Base-by-base conservation (phyloP, 35 echinoderm and acorn worm species). In the Stichopus chloronotus region DNA sequence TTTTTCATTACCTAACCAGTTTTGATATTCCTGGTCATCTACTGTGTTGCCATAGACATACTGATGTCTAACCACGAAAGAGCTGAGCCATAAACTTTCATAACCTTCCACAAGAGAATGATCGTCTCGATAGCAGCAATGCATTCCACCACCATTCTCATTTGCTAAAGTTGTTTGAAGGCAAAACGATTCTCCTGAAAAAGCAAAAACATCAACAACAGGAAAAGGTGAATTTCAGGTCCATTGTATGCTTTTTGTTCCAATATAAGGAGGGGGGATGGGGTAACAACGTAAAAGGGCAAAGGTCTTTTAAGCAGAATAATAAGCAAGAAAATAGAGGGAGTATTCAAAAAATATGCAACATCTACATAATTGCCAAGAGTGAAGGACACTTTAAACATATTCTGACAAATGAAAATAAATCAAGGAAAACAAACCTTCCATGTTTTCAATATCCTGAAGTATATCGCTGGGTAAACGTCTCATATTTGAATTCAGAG, bases 41-140 rank as follows among this genome's bases (percentile, higher is more conserved):
- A 78, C 16, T 7, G 52, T 17, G 9, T 16, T 61, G 8, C 84
- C 92, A 10, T 55, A 14, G 17, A 85, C 22, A 60, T 83, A 94
- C 59, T 94, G 94, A 71, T 88, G 52, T 58, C 92, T 57, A 7
- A 83, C 82, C 7, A 72, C 83, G 92, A 94, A 96, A 16, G 87
- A 94, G 63, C 95, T 96, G 0, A 87, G 53, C 57, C 84, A 92
- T 16, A 83, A 58, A 19, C 69, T 87, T n/a, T 92, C 96, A 82
- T 98, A 98, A 9, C 96, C 96, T 57, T 93, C 74, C 4, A 98
- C 87, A 19, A 98, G 76, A 7, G 96, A 95, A 5, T 94, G 92
- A 91, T 98, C 96, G 54, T 59, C 90, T 54, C 94, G 56, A 72
- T 98, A 98, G 60, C 96, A 95, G 55, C 96, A 98, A 5, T 55